phyloP scores from a whole-genome alignment of 2,797 vertebrate genomes.

The Micrastur ruficollis region DNA sequence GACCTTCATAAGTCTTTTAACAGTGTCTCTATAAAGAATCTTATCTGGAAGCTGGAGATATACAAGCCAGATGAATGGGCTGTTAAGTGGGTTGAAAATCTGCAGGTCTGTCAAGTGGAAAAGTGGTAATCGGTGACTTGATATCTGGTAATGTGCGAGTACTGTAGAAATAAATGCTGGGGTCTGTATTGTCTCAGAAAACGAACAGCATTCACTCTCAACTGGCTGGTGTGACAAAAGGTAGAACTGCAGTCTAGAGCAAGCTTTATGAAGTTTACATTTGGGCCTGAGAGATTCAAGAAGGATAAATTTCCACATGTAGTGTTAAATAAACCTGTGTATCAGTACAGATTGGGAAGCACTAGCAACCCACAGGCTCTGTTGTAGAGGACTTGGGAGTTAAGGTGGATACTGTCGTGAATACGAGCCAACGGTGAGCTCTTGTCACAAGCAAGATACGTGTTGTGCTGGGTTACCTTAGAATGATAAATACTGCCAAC shows the following conservation, averaged over 20 bases:
- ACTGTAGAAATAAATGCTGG: not conserved
- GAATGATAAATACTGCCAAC: not conserved
- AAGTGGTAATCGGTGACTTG: not conserved
- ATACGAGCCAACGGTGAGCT: not conserved
- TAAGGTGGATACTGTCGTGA: not conserved
- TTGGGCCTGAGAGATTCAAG: not conserved
- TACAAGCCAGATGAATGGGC: not conserved
- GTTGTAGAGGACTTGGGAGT: not conserved
- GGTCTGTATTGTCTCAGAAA: not conserved
- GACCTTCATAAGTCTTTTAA: not conserved
- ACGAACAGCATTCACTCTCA: not conserved
- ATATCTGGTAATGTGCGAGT: fast-evolving
- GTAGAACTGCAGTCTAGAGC: not conserved
- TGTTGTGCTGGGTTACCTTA: not conserved
- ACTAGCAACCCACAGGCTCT: not conserved
- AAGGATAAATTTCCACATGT: not conserved
- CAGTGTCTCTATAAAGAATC: not conserved
- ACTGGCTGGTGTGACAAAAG: not conserved
- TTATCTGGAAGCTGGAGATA: not conserved
- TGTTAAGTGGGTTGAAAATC: not conserved
- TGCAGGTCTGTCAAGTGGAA: not conserved
- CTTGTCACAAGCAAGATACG: not conserved
- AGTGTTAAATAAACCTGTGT: not conserved
- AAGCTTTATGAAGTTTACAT: not conserved
- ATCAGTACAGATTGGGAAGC: not conserved